Evolutionary conservation across 2,888 invertebrate genomes (phyloP), one percentile per base, ranked within the genome.

Genomic region (Latrodectus hesperus): DNA sequence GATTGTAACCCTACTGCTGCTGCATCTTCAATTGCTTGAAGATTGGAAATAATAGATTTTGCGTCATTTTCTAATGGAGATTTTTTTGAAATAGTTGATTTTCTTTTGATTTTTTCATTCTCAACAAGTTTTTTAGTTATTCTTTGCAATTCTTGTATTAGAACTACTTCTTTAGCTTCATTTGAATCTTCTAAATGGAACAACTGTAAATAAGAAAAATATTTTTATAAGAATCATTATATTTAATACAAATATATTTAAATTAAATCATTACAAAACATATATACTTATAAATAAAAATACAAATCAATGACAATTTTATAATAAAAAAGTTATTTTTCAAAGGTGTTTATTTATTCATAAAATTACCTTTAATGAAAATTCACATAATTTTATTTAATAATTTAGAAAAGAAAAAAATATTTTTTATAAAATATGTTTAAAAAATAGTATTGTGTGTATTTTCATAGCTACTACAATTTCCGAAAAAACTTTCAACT

Each of bases 161-260:
- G 78, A 52, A 64, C 49, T n/a, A 85, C 70, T 83, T 89, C 85
- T 49, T 75, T 83, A n/a, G 85, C 86, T 78, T 89, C 85, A 55
- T 68, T 51, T 14, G 82, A 82, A n/a, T 26, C 17, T 65, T 89
- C 64, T 11, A 89, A 73, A 55, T 83, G 72, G 75, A 89, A 89
- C 16, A 86, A 52, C 89, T 89, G 26, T 2, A 82, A 84, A 65
- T 26, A 68, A 38, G 38, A 38, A 38, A n/a, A 10, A 38, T 38
- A 38, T 38, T 38, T 38, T 38, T 38, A 38, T 38, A 1, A 3
- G 38, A 38, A 38, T 6, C 4, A 38, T 38, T 38, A 38, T 38
- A 38, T 6, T 6, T 38, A 38, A 38, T 6, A 38, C 6, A 9
- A 10, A 73, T n/a, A 16, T 26, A 53, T 10, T n/a, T 73, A 12